These are phyloP conservation scores for Hucho hucho DNA, from an alignment of 2,113 vertebrate species.

Conservation along the genomic window DNA sequence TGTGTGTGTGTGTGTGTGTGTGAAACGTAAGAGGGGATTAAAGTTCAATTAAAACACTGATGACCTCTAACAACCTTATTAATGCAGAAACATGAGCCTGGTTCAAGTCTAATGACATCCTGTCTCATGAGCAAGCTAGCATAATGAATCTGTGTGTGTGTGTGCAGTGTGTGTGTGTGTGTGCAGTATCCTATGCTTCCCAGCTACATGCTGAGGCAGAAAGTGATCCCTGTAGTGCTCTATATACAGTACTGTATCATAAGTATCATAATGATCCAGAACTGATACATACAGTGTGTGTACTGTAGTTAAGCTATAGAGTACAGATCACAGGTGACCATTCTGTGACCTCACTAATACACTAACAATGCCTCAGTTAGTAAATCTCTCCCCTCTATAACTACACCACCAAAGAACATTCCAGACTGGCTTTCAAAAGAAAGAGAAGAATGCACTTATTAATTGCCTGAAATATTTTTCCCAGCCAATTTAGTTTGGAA, in stretches of 20 bases:
- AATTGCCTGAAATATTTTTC: slow-evolving; percentile 56
- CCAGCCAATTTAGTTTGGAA: slow-evolving; percentile 44
- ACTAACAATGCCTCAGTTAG: not conserved
- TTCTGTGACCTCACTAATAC: slow-evolving; percentile 26
- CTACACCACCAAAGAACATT: slow-evolving; percentile 28
- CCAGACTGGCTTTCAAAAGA: slow-evolving; percentile 46
- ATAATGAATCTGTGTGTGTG: not conserved
- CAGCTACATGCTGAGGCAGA: no score
- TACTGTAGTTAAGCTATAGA: slow-evolving; percentile 3
- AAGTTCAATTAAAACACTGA: not conserved
- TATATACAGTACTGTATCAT: no score
- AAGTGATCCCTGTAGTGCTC: no score
- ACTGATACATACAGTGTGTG: not conserved
- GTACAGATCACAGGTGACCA: slow-evolving; percentile 39
- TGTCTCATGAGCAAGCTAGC: not conserved
- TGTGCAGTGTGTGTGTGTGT: not conserved
- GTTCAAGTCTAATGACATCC: not conserved
- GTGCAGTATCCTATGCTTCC: no score
- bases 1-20: not conserved
- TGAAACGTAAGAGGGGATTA: not conserved
- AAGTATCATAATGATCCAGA: not conserved
- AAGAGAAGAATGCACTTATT: slow-evolving; percentile 41
- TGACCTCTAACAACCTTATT: not conserved
- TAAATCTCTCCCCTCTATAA: slow-evolving; percentile 7
- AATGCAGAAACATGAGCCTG: slow-evolving; percentile 1